These are phyloP conservation scores for Ptilodon capucinus DNA, from an alignment of 2,888 invertebrate species.

Conservation along the genomic window DNA sequence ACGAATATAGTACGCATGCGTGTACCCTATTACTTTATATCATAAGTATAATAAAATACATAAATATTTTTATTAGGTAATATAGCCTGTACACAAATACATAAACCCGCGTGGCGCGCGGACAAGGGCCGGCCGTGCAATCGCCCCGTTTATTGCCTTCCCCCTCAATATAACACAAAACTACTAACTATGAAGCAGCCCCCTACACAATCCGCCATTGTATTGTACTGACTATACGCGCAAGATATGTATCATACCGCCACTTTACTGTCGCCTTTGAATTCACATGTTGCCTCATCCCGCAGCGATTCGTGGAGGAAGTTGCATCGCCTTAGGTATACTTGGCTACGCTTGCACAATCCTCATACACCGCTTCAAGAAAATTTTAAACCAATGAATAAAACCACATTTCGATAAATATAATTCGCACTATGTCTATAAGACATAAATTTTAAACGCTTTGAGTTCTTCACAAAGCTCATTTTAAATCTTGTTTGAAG, in stretches of 20 bases:
- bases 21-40: slow-evolving; percentile 10
- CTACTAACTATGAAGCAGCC: slow-evolving; percentile 47
- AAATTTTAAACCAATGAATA: no score
- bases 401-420: no score
- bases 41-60: slow-evolving; percentile 24
- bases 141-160: slow-evolving; percentile 52
- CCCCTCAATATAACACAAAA: slow-evolving; percentile 47
- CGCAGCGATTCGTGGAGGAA: slow-evolving; percentile 37
- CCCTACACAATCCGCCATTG: slow-evolving; percentile 46
- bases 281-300: slow-evolving; percentile 46
- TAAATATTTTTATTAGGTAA: slow-evolving; percentile 27
- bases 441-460: no score
- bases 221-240: slow-evolving; percentile 37
- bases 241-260: slow-evolving; percentile 55
- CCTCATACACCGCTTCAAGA: neutral
- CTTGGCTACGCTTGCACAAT: slow-evolving; percentile 33
- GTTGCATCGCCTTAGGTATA: slow-evolving; percentile 44
- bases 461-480: neutral
- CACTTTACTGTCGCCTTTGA: slow-evolving; percentile 56
- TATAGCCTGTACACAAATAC: slow-evolving; percentile 20
- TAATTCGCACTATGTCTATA: no score
- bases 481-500: slow-evolving; percentile 9
- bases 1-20: neutral
- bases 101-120: slow-evolving; percentile 20
- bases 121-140: slow-evolving; percentile 41